phyloP scores from a whole-genome alignment of 2,888 invertebrate species.

The Cremastinae sp. region DNA sequence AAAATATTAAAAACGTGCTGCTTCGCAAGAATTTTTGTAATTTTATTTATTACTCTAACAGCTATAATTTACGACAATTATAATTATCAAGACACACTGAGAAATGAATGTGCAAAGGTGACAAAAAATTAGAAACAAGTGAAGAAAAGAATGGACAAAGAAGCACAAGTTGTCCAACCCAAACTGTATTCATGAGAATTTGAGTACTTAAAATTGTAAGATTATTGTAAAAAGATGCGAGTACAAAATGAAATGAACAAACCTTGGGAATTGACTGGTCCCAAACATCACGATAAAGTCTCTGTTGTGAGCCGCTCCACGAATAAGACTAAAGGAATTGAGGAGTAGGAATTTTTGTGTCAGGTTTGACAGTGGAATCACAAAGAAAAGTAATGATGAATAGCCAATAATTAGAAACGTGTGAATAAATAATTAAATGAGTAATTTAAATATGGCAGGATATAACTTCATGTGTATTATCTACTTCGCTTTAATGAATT shows the following conservation, averaged over 20 bases:
- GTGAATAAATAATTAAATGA: slow-evolving; percentile 11
- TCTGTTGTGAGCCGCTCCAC: slow-evolving; percentile 90
- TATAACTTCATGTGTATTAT: no score
- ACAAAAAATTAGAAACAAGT: not conserved
- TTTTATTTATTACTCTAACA: no score
- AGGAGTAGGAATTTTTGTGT: slow-evolving; percentile 66
- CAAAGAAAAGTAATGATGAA: slow-evolving; percentile 60
- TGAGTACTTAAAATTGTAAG: slow-evolving; percentile 49
- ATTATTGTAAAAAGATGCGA: slow-evolving; percentile 57
- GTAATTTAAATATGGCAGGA: not conserved
- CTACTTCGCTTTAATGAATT: no score
- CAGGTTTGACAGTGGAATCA: slow-evolving; percentile 79
- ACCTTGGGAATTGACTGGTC: slow-evolving; percentile 82
- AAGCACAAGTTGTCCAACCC: not conserved
- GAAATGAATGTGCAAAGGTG: not conserved
- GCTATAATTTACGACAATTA: not conserved
- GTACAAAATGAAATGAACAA: slow-evolving; percentile 74
- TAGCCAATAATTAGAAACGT: slow-evolving; percentile 42
- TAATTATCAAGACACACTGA: not conserved
- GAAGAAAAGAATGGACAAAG: not conserved
- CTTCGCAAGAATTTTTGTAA: no score
- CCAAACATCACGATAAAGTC: slow-evolving; percentile 86
- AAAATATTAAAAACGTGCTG: slow-evolving; percentile 9
- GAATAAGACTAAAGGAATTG: slow-evolving; percentile 86
- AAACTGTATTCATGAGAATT: slow-evolving; percentile 26